Evolutionary conservation across 2,888 invertebrate genomes (phyloP).

Genomic region (Tetramorium bicarinatum): DNA sequence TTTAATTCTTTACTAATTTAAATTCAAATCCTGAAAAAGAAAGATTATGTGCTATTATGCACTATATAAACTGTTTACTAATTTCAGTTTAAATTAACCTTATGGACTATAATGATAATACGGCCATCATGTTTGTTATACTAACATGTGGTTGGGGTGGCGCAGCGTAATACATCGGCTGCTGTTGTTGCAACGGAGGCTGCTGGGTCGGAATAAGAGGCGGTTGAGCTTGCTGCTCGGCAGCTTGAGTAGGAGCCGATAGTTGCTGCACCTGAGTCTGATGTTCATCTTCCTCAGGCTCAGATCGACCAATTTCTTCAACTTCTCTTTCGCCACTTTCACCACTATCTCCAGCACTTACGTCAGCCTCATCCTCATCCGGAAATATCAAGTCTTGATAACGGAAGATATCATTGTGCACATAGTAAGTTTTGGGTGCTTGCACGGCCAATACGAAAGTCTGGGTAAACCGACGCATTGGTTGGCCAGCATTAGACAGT

Average conservation of each 20-base stretch:
- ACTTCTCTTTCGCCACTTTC: conserved; percentile 85
- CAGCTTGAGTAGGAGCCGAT: conserved; percentile 73
- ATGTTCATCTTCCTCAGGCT: conserved; percentile 90
- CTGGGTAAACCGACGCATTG: conserved; percentile 99
- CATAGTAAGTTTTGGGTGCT: conserved; percentile 99
- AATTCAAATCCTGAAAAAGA: neutral
- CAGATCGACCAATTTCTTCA: conserved; percentile 90
- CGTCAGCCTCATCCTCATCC: conserved; percentile 84
- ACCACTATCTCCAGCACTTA: conserved; percentile 79
- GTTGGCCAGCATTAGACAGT: conserved; percentile 97
- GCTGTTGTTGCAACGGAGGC: conserved; percentile 78
- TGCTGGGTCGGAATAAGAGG: conserved; percentile 78
- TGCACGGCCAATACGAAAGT: conserved; percentile 98
- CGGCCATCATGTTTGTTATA: conserved; percentile 13
- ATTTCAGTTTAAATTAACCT: neutral
- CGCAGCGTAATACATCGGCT: conserved; percentile 78
- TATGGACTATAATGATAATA: neutral
- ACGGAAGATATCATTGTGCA: conserved; percentile 99
- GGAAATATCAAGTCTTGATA: conserved; percentile 91
- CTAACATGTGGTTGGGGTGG: conserved; percentile 79
- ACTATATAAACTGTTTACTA: neutral
- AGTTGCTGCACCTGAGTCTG: conserved; percentile 81
- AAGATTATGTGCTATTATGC: neutral
- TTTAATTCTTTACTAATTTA: conserved; percentile 1
- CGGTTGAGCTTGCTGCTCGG: conserved; percentile 77